Conservation (phyloP, 2,888 invertebrate species). For the Ypsolopha sequella region DNA sequence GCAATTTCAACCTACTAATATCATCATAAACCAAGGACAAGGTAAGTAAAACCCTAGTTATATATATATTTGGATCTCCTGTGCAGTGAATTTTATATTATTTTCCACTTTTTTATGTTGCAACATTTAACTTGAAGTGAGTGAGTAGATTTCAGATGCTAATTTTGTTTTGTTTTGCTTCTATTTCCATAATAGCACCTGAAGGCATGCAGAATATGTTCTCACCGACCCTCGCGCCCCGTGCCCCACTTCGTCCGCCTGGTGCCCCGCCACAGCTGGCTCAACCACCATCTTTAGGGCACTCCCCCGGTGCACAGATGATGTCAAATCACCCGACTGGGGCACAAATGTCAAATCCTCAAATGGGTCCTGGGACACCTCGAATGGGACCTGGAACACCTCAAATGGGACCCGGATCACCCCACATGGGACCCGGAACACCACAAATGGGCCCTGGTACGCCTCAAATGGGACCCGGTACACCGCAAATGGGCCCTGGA, state of each 20-base stretch:
- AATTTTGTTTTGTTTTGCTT: background rate
- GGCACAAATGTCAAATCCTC: conserved; percentile 12
- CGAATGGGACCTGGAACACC: conserved; percentile 23
- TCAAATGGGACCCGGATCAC: conserved; percentile 17
- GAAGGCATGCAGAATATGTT: conserved; percentile 49
- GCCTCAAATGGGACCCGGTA: conserved; percentile 31
- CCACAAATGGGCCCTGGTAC: conserved; percentile 14
- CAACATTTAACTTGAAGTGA: too few relatives aligned
- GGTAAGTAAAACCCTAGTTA: conserved; percentile 29
- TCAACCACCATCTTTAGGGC: conserved; percentile 30
- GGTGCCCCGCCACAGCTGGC: conserved; percentile 34
- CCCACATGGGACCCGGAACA: conserved; percentile 26
- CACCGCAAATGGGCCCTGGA: conserved; percentile 38
- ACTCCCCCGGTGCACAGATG: conserved; percentile 22
- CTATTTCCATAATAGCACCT: background rate
- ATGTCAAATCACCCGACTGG: conserved; percentile 11
- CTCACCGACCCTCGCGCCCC: conserved; percentile 50
- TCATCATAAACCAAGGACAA: conserved; percentile 62
- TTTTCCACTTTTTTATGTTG: too few relatives aligned
- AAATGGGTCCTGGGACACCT: conserved; percentile 22
- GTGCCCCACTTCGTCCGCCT: conserved; percentile 41
- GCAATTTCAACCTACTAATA: conserved; percentile 55
- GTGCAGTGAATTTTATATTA: too few relatives aligned
- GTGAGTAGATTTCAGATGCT: too few relatives aligned
- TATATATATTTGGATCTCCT: background rate